Conservation (phyloP, 2,113 vertebrate genomes). For the Paradoxurus hermaphroditus region DNA sequence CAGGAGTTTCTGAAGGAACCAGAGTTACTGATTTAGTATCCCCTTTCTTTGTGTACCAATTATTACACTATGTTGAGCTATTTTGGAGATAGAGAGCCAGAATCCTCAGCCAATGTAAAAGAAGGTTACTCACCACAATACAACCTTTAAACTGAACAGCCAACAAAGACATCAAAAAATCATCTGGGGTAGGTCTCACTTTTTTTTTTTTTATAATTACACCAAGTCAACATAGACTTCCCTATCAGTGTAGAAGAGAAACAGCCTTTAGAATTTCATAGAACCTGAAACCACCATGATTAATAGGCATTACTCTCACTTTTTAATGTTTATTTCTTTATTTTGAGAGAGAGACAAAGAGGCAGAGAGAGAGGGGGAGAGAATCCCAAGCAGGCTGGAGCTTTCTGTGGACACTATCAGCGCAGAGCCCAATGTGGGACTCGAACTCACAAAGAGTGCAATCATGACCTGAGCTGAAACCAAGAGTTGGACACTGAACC, state of each 20-base stretch:
- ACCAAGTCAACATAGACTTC: not conserved
- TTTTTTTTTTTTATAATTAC: not conserved
- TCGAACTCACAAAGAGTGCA: no score
- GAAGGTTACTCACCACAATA: not conserved
- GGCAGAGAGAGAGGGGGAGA: no score
- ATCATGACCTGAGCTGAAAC: no score
- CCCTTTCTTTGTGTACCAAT: not conserved
- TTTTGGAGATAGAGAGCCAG: not conserved
- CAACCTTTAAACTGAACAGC: not conserved
- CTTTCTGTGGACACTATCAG: no score
- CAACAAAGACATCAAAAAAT: not conserved
- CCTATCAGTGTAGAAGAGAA: not conserved
- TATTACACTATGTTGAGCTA: not conserved
- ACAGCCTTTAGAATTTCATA: not conserved
- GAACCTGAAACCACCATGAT: not conserved
- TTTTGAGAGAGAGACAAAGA: no score
- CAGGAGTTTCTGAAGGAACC: not conserved
- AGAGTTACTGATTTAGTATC: not conserved
- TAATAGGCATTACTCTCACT: not conserved
- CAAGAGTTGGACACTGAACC: no score
- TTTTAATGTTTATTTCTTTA: no score
- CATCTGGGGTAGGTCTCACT: not conserved
- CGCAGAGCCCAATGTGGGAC: no score
- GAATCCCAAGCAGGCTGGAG: no score
- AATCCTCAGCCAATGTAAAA: not conserved